These are phyloP conservation scores for Choreutis nemorana DNA, from an alignment of 2,888 invertebrate genomes.

Conservation along the genomic window DNA sequence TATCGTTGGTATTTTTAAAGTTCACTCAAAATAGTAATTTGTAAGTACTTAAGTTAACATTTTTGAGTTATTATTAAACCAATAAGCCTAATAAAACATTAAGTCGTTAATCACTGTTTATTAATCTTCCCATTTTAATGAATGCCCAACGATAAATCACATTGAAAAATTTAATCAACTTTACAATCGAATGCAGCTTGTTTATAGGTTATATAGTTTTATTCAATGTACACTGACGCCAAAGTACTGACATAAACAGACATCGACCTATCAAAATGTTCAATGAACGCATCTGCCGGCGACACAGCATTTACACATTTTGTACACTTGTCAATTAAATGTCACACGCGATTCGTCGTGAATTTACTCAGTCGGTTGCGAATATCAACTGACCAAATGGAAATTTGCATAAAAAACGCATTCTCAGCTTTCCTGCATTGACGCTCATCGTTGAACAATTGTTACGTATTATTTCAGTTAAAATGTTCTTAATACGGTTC, in stretches of 20 bases:
- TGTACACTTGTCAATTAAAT: slow-evolving; percentile 59
- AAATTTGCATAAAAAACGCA: slow-evolving; percentile 57
- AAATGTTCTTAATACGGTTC: slow-evolving; percentile 12
- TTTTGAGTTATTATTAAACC: too few species aligned
- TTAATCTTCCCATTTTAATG: slow-evolving; percentile 27
- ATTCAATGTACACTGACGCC: too few species aligned
- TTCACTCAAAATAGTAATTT: slow-evolving; percentile 38
- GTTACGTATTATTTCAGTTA: slow-evolving; percentile 6
- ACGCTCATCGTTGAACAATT: slow-evolving; percentile 7
- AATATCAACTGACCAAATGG: slow-evolving; percentile 50
- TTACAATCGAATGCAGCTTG: too few species aligned
- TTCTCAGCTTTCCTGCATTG: slow-evolving; percentile 17
- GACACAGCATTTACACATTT: slow-evolving; percentile 43
- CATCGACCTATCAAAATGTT: too few species aligned
- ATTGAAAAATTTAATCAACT: too few species aligned
- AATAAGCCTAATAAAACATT: too few species aligned
- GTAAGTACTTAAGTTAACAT: too few species aligned
- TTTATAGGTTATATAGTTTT: too few species aligned
- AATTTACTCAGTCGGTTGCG: slow-evolving; percentile 49
- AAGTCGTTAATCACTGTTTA: slow-evolving; percentile 41
- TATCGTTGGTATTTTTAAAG: too few species aligned
- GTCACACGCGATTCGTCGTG: slow-evolving; percentile 49
- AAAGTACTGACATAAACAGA: too few species aligned
- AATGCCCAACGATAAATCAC: too few species aligned
- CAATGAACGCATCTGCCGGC: slow-evolving; percentile 27